Percentiles rank a stretch among this genome's conserved stretches.
These are phyloP conservation scores for Dryococelus australis DNA, from an alignment of 2,888 invertebrate species.

Conservation along the genomic window DNA sequence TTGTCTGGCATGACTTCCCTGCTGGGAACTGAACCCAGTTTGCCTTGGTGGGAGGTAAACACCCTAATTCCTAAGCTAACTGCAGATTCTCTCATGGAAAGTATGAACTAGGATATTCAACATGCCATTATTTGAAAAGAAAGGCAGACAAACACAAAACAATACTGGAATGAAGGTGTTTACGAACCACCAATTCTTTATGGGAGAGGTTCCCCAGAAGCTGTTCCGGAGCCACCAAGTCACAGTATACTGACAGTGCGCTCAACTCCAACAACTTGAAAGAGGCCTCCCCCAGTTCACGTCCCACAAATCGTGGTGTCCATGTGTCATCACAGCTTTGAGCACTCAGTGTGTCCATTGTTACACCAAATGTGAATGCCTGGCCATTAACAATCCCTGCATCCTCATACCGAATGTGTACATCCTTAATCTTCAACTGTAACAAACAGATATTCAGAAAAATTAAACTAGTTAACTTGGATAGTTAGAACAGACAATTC, in stretches of 20 bases:
- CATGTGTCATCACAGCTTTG: conserved; percentile 93
- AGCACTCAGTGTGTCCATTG: conserved; percentile 84
- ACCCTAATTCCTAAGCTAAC: too few species aligned
- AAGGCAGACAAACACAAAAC: too few species aligned
- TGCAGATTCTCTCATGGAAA: too few species aligned
- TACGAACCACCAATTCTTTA: conserved; percentile 72
- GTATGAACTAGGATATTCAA: too few species aligned
- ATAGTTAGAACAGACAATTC: too few species aligned
- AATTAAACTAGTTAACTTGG: too few species aligned
- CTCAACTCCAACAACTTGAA: conserved; percentile 91
- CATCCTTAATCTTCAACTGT: conserved; percentile 89
- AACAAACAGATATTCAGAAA: conserved; percentile 43
- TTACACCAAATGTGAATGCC: conserved; percentile 86
- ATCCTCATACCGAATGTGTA: conserved; percentile 97
- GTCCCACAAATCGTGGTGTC: conserved; percentile 75
- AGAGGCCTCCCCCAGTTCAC: conserved; percentile 65
- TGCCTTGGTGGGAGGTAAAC: too few species aligned
- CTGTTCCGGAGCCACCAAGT: conserved; percentile 68
- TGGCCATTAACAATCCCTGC: conserved; percentile 71
- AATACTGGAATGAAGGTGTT: conserved; percentile 47
- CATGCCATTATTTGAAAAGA: too few species aligned
- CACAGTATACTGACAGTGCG: conserved; percentile 92
- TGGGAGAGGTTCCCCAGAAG: conserved; percentile 73
- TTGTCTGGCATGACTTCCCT: too few species aligned
- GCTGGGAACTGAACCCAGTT: too few species aligned